These are phyloP conservation scores for Cyaniris semiargus DNA, from an alignment of 2,888 invertebrate species.

Conservation along the genomic window DNA sequence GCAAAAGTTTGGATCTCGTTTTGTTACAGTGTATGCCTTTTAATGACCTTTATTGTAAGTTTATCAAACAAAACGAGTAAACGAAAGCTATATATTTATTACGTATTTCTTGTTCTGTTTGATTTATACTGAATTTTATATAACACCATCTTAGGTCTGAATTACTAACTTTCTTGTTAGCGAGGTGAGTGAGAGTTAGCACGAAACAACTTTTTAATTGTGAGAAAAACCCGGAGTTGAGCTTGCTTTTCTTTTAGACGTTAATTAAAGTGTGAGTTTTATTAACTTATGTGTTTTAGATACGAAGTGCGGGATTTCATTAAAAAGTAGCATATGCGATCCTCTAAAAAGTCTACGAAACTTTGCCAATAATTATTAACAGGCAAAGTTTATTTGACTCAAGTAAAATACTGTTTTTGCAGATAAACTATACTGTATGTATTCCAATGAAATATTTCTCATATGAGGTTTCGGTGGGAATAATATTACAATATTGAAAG, in stretches of 20 bases:
- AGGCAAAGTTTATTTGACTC: neutral
- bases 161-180: slow-evolving; percentile 23
- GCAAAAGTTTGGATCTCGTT: too few relatives aligned
- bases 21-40: too few relatives aligned
- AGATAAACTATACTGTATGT: neutral
- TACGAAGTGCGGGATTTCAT: neutral
- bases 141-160: slow-evolving; percentile 20
- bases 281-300: neutral
- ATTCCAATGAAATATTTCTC: neutral
- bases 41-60: too few relatives aligned
- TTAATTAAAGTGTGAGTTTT: slow-evolving; percentile 1
- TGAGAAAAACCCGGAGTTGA: neutral
- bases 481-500: slow-evolving; percentile 3
- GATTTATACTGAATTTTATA: slow-evolving; percentile 11
- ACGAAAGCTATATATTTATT: neutral
- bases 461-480: neutral
- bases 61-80: neutral
- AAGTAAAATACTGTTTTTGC: neutral
- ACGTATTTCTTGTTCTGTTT: neutral
- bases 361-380: neutral
- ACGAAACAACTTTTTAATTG: slow-evolving; percentile 19
- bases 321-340: neutral
- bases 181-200: slow-evolving; percentile 6
- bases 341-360: neutral
- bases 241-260: neutral